Evolutionary conservation across 2,113 vertebrate species (phyloP).

Genomic region (Callospermophilus lateralis): DNA sequence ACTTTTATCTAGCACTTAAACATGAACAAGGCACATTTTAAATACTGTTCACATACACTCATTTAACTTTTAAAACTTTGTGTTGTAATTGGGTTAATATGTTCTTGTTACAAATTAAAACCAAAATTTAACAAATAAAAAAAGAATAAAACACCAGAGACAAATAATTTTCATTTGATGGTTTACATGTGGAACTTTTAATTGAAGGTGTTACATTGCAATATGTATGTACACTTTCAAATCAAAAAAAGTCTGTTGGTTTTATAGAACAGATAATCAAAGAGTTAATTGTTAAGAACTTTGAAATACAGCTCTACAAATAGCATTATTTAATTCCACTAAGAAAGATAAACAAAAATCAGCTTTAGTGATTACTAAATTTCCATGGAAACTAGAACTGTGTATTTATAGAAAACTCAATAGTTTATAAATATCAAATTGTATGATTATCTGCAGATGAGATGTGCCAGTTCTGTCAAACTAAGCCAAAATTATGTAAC

Average conservation of each 20-base stretch:
- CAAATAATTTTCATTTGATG: background rate
- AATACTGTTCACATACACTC: background rate
- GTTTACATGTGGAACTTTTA: background rate
- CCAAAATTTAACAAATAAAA: background rate
- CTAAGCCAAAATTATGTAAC: slow-evolving; percentile 63
- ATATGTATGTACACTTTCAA: background rate
- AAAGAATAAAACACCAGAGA: background rate
- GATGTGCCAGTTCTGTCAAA: slow-evolving; percentile 73
- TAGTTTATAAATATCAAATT: slow-evolving; percentile 77
- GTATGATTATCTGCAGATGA: slow-evolving; percentile 76
- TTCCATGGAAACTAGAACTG: slow-evolving; percentile 78
- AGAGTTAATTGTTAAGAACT: slow-evolving; percentile 44
- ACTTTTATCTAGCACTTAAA: background rate
- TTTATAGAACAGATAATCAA: slow-evolving; percentile 36
- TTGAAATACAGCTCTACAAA: slow-evolving; percentile 41
- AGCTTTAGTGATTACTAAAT: slow-evolving; percentile 75
- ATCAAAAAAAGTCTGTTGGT: background rate
- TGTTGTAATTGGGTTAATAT: background rate
- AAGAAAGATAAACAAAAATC: slow-evolving; percentile 73
- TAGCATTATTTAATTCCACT: slow-evolving; percentile 63
- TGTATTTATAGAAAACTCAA: slow-evolving; percentile 77
- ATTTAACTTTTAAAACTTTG: background rate
- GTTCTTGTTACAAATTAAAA: background rate
- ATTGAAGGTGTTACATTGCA: background rate
- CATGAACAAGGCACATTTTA: background rate